These are phyloP conservation scores for Cathartes aura DNA, from an alignment of 2,113 vertebrate genomes.

Conservation along the genomic window DNA sequence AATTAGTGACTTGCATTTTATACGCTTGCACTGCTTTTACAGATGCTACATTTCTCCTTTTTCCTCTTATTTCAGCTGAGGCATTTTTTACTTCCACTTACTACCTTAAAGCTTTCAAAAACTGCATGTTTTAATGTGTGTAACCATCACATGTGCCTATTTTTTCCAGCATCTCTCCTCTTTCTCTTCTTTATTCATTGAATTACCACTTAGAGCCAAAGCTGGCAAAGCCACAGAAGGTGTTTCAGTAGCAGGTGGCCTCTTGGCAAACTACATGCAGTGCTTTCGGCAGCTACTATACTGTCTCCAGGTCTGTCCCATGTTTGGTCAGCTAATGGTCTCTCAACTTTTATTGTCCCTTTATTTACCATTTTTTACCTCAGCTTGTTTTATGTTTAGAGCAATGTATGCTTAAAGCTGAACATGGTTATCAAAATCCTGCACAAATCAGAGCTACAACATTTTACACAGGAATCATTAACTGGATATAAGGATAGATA, in stretches of 20 bases:
- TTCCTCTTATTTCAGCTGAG: not conserved
- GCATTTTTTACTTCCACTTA: not conserved
- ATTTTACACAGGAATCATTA: not conserved
- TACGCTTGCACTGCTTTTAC: not conserved
- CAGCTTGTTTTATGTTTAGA: not conserved
- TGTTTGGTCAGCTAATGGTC: not conserved
- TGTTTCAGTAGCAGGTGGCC: not conserved
- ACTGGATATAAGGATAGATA: not conserved
- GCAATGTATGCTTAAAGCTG: not conserved
- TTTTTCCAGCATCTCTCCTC: not conserved
- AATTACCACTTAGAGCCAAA: not conserved
- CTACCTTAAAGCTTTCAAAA: not conserved
- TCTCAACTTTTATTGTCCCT: not conserved
- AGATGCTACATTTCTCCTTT: not conserved
- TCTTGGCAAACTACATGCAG: not conserved
- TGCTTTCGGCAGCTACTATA: not conserved
- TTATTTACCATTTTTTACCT: not conserved
- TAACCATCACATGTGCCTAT: not conserved
- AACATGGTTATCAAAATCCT: not conserved
- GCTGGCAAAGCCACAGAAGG: not conserved
- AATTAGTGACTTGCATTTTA: not conserved
- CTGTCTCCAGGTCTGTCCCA: not conserved
- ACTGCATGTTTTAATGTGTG: not conserved
- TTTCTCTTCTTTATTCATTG: not conserved
- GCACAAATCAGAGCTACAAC: not conserved